Conservation (phyloP, 2,888 invertebrate species). For the Lasioglossum villosulum region DNA sequence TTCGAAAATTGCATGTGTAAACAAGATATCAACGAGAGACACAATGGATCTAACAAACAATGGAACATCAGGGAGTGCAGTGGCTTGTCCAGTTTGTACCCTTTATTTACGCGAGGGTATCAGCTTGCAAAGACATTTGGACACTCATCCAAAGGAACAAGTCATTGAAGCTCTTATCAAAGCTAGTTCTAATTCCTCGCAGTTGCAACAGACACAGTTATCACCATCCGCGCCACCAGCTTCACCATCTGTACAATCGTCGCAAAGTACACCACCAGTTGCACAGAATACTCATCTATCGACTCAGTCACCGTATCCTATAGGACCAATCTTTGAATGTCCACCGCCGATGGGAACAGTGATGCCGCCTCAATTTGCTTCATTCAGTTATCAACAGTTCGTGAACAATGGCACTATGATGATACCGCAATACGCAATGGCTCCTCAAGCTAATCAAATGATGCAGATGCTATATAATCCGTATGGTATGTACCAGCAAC, state of each 20-base stretch:
- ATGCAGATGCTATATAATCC: constrained; percentile 85
- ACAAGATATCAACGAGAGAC: constrained; percentile 33
- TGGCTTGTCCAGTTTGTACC: constrained; percentile 93
- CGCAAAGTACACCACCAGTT: constrained; percentile 58
- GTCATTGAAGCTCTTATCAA: constrained; percentile 92
- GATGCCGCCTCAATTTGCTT: constrained; percentile 83
- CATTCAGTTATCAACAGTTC: constrained; percentile 87
- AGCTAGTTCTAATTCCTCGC: constrained; percentile 80
- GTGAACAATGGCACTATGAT: constrained; percentile 86
- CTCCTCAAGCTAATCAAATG: constrained; percentile 86
- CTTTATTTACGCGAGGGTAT: constrained; percentile 93
- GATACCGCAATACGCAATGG: constrained; percentile 86
- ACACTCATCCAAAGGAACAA: constrained; percentile 95
- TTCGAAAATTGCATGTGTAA: constrained; percentile 34
- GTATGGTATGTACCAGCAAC: constrained; percentile 86
- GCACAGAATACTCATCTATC: constrained; percentile 70
- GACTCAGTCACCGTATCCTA: constrained; percentile 80
- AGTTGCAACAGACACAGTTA: constrained; percentile 63
- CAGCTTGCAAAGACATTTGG: constrained; percentile 91
- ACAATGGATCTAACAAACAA: constrained; percentile 71
- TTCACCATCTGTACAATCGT: constrained; percentile 58
- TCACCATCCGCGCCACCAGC: constrained; percentile 60
- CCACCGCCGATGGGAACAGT: constrained; percentile 82
- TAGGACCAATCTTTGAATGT: constrained; percentile 82
- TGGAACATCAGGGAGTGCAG: constrained; percentile 76